Evolutionary conservation across 2,888 invertebrate species (phyloP).

Genomic region (Bursaphelenchus okinawaensis): DNA sequence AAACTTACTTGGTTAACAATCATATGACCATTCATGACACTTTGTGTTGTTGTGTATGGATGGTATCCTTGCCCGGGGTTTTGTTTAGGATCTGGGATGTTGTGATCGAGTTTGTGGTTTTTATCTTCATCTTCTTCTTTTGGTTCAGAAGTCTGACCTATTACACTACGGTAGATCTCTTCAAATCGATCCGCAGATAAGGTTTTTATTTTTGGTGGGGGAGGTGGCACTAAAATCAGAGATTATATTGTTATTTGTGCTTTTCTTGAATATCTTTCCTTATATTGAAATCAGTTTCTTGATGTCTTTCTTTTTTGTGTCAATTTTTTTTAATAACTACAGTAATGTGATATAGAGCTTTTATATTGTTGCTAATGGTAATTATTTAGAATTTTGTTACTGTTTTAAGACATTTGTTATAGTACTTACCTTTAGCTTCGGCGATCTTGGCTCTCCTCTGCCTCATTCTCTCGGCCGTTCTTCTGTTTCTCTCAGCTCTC

Average conservation of each 20-base stretch:
- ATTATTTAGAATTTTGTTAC: no score
- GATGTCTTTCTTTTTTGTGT: no score
- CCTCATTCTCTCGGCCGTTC: conserved; percentile 26
- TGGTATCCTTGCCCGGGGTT: no score
- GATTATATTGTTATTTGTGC: conserved; percentile 1
- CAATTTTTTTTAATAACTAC: no score
- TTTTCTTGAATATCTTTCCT: not conserved
- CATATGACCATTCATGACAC: no score
- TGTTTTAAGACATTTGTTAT: not conserved
- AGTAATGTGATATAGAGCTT: no score
- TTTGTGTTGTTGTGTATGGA: no score
- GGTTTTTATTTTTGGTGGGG: not conserved
- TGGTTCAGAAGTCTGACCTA: not conserved
- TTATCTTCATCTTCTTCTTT: no score
- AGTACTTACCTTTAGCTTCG: conserved; percentile 13
- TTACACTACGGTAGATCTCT: conserved; percentile 18
- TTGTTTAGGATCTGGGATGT: no score
- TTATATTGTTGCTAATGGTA: no score
- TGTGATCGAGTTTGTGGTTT: no score
- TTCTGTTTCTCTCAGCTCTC: conserved; percentile 22
- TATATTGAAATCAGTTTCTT: not conserved
- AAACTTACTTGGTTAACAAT: no score
- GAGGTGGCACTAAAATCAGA: not conserved
- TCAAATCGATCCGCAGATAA: conserved; percentile 20
- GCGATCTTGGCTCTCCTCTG: conserved; percentile 22